phyloP scores from a whole-genome alignment of 2,113 vertebrate species.

The Rattus rattus region DNA sequence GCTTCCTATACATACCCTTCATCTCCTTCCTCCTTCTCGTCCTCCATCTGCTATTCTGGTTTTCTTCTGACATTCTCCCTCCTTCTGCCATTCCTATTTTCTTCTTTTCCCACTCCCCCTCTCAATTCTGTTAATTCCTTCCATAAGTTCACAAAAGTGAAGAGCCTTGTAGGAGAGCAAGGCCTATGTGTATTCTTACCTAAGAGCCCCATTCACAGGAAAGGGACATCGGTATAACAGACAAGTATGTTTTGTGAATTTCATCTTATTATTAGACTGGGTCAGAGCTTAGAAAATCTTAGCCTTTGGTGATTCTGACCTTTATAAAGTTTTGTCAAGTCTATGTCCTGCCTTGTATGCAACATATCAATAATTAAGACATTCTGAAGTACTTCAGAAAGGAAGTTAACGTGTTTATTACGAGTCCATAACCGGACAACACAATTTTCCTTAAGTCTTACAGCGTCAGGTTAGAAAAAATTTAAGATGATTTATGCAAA shows the following conservation, averaged over 20 bases:
- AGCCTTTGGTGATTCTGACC: neutral
- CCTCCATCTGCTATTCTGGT: no score
- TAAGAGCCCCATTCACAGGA: neutral
- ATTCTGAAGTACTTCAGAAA: neutral
- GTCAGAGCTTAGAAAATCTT: neutral
- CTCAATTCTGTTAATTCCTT: no score
- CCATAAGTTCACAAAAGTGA: neutral
- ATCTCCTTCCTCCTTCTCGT: no score
- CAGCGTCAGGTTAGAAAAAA: neutral
- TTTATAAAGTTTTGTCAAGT: neutral
- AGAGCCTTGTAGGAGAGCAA: neutral
- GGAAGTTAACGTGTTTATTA: neutral
- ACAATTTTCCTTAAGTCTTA: no score
- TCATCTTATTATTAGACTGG: neutral
- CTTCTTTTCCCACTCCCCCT: no score
- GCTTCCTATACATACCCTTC: no score
- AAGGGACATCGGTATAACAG: neutral
- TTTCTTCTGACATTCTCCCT: no score
- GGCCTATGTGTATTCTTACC: neutral
- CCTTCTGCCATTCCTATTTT: no score
- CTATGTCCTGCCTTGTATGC: neutral
- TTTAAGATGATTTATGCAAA: no score
- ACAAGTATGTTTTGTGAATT: neutral
- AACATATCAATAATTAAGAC: neutral
- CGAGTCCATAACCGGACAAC: neutral